Percentiles rank a stretch among this genome's conserved stretches.
Evolutionary conservation across 2,888 invertebrate genomes (phyloP).

Genomic region (Oxycera nigricornis): DNA sequence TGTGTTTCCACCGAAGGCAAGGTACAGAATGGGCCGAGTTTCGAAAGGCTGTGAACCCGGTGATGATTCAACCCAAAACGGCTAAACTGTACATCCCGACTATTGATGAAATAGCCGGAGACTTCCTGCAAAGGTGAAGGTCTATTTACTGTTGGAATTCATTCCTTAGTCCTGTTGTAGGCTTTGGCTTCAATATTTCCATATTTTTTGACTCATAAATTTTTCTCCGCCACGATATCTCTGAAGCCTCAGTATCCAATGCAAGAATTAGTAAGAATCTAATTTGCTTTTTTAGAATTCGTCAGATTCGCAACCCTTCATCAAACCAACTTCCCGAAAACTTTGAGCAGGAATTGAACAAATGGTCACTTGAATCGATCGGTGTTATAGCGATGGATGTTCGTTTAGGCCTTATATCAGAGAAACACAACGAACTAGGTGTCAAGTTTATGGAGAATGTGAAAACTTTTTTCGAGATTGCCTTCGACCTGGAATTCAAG

Average conservation of each 20-base stretch:
- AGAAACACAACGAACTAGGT: constrained; percentile 41
- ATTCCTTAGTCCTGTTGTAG: neutral
- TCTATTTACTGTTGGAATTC: neutral
- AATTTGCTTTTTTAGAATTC: constrained; percentile 56
- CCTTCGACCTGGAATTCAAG: constrained; percentile 55
- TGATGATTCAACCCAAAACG: constrained; percentile 70
- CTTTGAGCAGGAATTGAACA: constrained; percentile 62
- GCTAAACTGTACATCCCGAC: constrained; percentile 64
- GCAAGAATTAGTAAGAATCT: too few species aligned
- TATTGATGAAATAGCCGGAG: constrained; percentile 55
- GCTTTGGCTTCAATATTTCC: too few species aligned
- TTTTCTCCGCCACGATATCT: neutral
- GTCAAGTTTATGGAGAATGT: constrained; percentile 51
- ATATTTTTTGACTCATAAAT: neutral
- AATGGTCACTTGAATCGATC: constrained; percentile 66
- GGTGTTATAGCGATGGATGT: constrained; percentile 55
- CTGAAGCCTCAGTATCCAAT: neutral
- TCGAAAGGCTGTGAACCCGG: constrained; percentile 71
- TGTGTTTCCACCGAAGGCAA: constrained; percentile 63
- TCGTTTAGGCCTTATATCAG: constrained; percentile 44
- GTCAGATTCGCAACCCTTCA: constrained; percentile 35
- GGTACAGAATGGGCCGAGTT: constrained; percentile 73
- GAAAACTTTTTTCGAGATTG: constrained; percentile 53
- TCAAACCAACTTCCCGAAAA: constrained; percentile 56
- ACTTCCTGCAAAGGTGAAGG: constrained; percentile 11